phyloP scores from a whole-genome alignment of 2,888 invertebrate genomes.

The Antitype chi region DNA sequence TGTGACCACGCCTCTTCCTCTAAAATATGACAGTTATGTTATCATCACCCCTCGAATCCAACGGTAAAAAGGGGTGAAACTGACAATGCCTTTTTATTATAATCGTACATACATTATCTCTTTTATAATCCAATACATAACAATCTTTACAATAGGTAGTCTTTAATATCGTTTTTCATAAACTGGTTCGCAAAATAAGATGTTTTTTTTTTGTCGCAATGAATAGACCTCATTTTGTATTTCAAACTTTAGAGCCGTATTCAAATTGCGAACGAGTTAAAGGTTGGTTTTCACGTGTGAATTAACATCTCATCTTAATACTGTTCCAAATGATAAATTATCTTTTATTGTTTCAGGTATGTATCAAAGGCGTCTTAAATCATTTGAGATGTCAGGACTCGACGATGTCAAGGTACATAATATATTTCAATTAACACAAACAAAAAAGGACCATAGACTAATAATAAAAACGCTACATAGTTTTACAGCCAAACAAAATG shows the following conservation, averaged over 20 bases:
- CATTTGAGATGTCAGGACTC: slow-evolving; percentile 32
- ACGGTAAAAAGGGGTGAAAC: slow-evolving; percentile 67
- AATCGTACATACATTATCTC: slow-evolving; percentile 42
- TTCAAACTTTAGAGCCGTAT: slow-evolving; percentile 10
- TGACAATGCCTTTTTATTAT: slow-evolving; percentile 53
- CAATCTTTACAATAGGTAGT: not conserved
- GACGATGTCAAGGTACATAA: slow-evolving; percentile 43
- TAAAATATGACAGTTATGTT: slow-evolving; percentile 83
- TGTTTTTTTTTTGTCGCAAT: not conserved
- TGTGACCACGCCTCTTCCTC: slow-evolving; percentile 87
- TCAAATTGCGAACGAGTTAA: slow-evolving; percentile 23
- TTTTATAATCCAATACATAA: slow-evolving; percentile 31
- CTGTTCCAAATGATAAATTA: slow-evolving; percentile 34
- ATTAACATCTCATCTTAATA: slow-evolving; percentile 18
- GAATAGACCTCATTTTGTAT: slow-evolving; percentile 21
- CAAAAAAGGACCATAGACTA: slow-evolving; percentile 27
- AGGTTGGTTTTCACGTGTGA: slow-evolving; percentile 21
- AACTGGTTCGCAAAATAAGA: slow-evolving; percentile 28
- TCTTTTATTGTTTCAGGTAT: slow-evolving; percentile 72
- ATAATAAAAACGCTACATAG: slow-evolving; percentile 55
- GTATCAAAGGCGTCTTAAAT: slow-evolving; percentile 61
- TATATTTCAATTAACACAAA: slow-evolving; percentile 50
- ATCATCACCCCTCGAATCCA: slow-evolving; percentile 72
- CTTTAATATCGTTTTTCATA: slow-evolving; percentile 12
- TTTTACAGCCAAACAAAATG: slow-evolving; percentile 66